These are phyloP conservation scores for Drosophila pruinosa DNA, from an alignment of 1,140 invertebrate species.

Conservation along the genomic window DNA sequence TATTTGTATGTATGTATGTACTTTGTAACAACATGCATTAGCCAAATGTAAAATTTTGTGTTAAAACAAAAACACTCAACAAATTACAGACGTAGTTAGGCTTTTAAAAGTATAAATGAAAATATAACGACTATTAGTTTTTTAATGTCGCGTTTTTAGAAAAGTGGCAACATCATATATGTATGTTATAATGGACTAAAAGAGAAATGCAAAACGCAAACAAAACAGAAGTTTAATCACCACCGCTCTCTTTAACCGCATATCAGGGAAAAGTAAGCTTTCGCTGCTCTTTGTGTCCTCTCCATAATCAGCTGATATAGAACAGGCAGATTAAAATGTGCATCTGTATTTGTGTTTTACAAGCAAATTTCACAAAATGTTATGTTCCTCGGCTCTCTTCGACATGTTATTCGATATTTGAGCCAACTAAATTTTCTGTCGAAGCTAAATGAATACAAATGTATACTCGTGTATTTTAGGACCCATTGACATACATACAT, in stretches of 20 bases:
- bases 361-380: neutral
- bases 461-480: neutral
- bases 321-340: neutral
- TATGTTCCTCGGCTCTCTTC: neutral
- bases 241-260: neutral
- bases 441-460: neutral
- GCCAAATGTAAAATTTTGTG: no score
- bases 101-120: neutral
- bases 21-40: neutral
- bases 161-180: constrained; percentile 24
- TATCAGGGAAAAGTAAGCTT: neutral
- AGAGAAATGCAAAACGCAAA: constrained; percentile 12
- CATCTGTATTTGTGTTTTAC: neutral
- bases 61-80: neutral
- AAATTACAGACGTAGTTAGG: neutral
- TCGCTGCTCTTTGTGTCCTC: neutral
- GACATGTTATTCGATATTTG: neutral
- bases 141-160: neutral
- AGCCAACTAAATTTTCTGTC: neutral
- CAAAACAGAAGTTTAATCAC: neutral
- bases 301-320: constrained; percentile 10
- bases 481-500: neutral
- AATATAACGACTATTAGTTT: neutral
- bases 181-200: neutral
- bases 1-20: neutral